Evolutionary conservation across 1,140 invertebrate genomes (phyloP).

Genomic region (Varroa destructor): DNA sequence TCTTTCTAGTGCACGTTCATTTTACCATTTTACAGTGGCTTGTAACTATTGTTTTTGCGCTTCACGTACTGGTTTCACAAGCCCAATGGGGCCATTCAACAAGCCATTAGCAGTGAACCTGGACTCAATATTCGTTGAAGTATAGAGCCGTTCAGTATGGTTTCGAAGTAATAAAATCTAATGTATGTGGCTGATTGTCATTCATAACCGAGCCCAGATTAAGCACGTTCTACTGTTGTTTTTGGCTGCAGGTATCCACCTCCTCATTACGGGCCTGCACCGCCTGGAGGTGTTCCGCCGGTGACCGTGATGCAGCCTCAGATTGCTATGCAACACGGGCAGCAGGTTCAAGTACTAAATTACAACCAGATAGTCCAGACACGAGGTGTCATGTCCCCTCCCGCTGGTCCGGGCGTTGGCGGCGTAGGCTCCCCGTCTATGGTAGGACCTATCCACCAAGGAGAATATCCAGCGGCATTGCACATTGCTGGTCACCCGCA

Average conservation of each 20-base stretch:
- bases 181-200: too few relatives aligned
- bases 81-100: too few relatives aligned
- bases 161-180: too few relatives aligned
- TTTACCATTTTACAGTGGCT: background rate
- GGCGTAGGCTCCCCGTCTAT: background rate
- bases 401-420: background rate
- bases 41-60: background rate
- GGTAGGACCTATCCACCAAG: background rate
- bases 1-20: background rate
- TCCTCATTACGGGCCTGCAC: conserved; percentile 2
- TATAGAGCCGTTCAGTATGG: too few relatives aligned
- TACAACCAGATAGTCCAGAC: conserved; percentile 5
- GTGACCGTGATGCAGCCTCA: conserved; percentile 12
- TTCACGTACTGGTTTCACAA: too few relatives aligned
- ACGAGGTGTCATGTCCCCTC: conserved; percentile 11
- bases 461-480: background rate
- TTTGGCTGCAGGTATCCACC: background rate
- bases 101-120: too few relatives aligned
- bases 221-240: too few relatives aligned
- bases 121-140: too few relatives aligned
- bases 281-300: background rate
- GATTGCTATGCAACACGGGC: background rate
- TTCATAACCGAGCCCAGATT: too few relatives aligned
- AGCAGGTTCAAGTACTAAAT: conserved; percentile 10
- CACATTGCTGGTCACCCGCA: background rate